Evolutionary conservation across 2,888 invertebrate genomes (phyloP), one percentile per base, ranked within the genome.

Genomic region (Eumerus sabulonum): DNA sequence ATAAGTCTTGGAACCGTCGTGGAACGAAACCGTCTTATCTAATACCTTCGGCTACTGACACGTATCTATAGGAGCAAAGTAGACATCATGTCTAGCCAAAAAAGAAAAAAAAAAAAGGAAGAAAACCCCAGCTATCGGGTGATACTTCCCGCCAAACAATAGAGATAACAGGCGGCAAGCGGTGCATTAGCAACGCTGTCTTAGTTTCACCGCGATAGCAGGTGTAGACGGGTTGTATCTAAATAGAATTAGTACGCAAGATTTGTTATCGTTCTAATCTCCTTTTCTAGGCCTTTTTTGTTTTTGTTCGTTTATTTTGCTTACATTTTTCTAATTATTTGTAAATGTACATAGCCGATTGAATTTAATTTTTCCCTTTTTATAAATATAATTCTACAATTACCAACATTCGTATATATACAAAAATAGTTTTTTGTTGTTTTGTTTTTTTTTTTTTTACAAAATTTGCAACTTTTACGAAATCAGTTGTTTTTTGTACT

Each of bases 401-500:
- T 27, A 27, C 27, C 2, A 4, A 27, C 27, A 27, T 27, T 27
- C 27, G 27, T 27, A 27, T 27, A 27, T 27, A 27, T 7, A n/a
- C n/a, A n/a, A n/a, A 27, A 27, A 4, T 27, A 7, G 27, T 27
- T 27, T 27, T 27, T 27, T 27, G 27, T 27, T n/a, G n/a, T n/a
- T n/a, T n/a, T n/a, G n/a, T n/a, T n/a, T n/a, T n/a, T n/a, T n/a
- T 16, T 13, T 36, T 38, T 50, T 13, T 63, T 63, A 1, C 40
- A 44, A 38, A 18, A 13, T 51, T 68, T 40, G 48, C 27, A 44
- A 53, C 13, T 14, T 45, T 60, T 38, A 53, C 51, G 53, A 72
- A 50, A 40, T 12, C 45, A 35, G 5, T 13, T 13, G 16, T 17
- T 53, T 59, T 77, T 77, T 72, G 72, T 72, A 77, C 77, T 77